Percentiles rank a stretch among this genome's conserved stretches.
Evolutionary conservation across 2,113 vertebrate genomes (phyloP).

Genomic region (Oreochromis tanganicae): DNA sequence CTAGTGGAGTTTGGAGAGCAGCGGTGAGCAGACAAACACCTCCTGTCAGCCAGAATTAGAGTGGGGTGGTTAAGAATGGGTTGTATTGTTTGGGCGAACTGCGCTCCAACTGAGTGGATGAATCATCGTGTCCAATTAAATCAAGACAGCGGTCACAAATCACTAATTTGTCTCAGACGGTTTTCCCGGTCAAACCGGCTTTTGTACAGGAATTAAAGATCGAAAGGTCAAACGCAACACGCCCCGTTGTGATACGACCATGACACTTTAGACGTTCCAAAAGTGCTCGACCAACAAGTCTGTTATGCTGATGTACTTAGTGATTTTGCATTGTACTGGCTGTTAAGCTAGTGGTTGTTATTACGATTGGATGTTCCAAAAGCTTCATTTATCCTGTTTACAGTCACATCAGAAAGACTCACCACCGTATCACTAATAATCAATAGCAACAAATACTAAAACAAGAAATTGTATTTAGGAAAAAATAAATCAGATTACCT

Average conservation of each 20-base stretch:
- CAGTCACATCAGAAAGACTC: not conserved
- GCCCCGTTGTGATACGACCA: not conserved
- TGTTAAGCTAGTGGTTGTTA: not conserved
- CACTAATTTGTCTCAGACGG: not conserved
- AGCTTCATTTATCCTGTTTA: not conserved
- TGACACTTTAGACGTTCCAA: not conserved
- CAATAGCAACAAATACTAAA: not conserved
- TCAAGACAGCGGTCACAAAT: not conserved
- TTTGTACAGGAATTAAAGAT: not conserved
- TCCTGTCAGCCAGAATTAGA: not conserved
- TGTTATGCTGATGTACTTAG: not conserved
- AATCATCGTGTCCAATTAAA: not conserved
- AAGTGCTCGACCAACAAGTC: not conserved
- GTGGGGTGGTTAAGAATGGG: not conserved
- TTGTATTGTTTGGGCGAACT: not conserved
- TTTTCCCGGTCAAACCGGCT: not conserved
- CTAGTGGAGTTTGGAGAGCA: not conserved
- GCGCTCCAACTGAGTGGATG: not conserved
- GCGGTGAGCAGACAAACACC: not conserved
- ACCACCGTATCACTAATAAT: not conserved
- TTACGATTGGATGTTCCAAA: not conserved
- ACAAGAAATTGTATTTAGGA: not conserved
- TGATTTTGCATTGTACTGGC: not conserved
- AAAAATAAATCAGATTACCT: not conserved
- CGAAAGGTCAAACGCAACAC: fast-evolving